A percentile compares a stretch with the other conserved stretches of the same genome.
These are phyloP conservation scores for Xenotilapia flavipinnis DNA, from an alignment of 2,113 vertebrate genomes.

Conservation along the genomic window DNA sequence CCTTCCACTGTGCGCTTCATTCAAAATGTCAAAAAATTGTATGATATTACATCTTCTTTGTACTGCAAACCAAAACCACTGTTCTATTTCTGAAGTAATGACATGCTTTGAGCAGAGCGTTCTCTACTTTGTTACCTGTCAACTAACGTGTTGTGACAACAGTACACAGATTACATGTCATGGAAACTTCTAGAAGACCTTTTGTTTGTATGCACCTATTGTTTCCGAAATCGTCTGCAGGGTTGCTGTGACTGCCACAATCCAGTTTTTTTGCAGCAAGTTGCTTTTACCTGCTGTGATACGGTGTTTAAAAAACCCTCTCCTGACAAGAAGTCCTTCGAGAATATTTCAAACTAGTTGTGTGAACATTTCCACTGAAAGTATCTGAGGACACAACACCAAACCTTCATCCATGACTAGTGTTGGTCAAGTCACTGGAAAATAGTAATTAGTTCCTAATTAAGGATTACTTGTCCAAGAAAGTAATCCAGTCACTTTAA, in stretches of 20 bases:
- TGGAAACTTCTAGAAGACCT: slow-evolving; percentile 1
- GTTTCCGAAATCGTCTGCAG: not conserved
- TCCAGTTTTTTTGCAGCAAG: not conserved
- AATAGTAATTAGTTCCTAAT: not conserved
- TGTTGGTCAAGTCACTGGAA: not conserved
- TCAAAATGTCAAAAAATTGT: not conserved
- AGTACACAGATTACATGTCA: not conserved
- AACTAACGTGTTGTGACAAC: slow-evolving; percentile 36
- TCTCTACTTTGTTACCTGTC: not conserved
- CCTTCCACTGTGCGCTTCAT: not conserved
- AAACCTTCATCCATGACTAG: not conserved
- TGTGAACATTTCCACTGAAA: not conserved
- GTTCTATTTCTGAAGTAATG: not conserved
- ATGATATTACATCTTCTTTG: not conserved
- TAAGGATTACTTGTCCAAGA: fast-evolving
- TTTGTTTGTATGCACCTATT: not conserved
- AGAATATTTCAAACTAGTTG: not conserved
- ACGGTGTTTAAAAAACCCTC: not conserved
- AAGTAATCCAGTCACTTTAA: not conserved
- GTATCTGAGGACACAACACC: not conserved
- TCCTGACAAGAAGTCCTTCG: not conserved
- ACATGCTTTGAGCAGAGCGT: not conserved
- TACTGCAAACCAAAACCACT: not conserved
- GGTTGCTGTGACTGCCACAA: not conserved
- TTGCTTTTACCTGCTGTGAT: not conserved